phyloP scores from a whole-genome alignment of 1,140 invertebrate genomes.

The Ridgeia piscesae region DNA sequence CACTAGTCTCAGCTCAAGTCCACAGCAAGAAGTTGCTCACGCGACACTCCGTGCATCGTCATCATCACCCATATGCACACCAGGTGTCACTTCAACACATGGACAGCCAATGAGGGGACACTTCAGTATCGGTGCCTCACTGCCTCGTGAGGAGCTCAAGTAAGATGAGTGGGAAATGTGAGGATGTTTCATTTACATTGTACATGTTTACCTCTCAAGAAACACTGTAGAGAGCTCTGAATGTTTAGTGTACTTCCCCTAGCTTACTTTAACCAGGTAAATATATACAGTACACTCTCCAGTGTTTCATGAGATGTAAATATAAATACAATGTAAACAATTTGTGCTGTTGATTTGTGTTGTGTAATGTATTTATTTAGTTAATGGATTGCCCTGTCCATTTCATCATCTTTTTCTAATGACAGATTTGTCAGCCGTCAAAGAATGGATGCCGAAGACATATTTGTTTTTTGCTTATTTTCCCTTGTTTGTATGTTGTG shows the following conservation, averaged over 20 bases:
- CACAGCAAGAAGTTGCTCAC: neutral
- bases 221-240: too few relatives aligned
- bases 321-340: neutral
- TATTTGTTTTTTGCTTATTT: too few relatives aligned
- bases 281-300: too few relatives aligned
- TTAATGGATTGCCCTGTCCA: neutral
- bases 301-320: too few relatives aligned
- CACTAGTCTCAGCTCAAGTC: neutral
- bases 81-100: neutral
- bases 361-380: neutral
- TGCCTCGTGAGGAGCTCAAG: constrained; percentile 44
- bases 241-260: too few relatives aligned
- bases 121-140: constrained; percentile 65
- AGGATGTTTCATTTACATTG: too few relatives aligned
- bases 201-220: too few relatives aligned
- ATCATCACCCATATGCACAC: constrained; percentile 16
- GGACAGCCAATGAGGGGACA: constrained; percentile 54
- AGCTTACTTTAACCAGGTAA: too few relatives aligned
- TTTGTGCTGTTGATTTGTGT: neutral
- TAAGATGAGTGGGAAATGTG: neutral
- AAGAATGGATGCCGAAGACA: too few relatives aligned
- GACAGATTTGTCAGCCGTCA: too few relatives aligned
- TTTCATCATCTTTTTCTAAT: too few relatives aligned
- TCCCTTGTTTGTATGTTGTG: too few relatives aligned
- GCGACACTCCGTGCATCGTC: neutral